These are phyloP conservation scores for Strigamia transsilvanica DNA, from an alignment of 2,888 invertebrate genomes.

Conservation along the genomic window DNA sequence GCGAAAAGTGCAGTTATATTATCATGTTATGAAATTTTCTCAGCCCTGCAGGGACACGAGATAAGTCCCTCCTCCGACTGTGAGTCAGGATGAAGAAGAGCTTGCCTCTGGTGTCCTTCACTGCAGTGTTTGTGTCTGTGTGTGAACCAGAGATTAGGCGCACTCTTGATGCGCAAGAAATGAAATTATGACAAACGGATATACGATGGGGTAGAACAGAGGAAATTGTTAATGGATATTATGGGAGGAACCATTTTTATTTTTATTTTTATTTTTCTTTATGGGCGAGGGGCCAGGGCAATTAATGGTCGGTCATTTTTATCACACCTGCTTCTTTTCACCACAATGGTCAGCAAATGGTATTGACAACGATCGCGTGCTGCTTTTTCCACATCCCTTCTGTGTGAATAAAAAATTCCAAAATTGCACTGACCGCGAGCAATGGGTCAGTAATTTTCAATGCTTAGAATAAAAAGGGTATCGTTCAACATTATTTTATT, in stretches of 20 bases:
- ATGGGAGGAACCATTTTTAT: conserved; percentile 17
- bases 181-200: conserved; percentile 36
- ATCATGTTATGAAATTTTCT: conserved; percentile 27
- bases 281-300: not conserved
- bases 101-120: conserved; percentile 24
- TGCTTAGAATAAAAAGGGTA: not conserved
- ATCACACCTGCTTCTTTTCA: conserved; percentile 11
- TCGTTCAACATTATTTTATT: not conserved
- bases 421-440: not conserved
- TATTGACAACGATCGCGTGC: conserved; percentile 11
- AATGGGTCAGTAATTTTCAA: not conserved
- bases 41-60: conserved; percentile 12
- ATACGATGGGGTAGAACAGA: not conserved
- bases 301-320: conserved; percentile 34
- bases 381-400: not conserved
- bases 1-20: conserved; percentile 42
- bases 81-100: conserved; percentile 39
- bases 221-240: conserved; percentile 24
- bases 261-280: conserved; percentile 19
- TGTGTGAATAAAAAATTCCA: not conserved
- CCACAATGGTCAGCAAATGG: not conserved
- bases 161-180: conserved; percentile 35
- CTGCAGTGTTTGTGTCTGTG: not conserved
- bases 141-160: not conserved
- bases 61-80: not conserved